Base-by-base conservation (phyloP, 1,140 invertebrate genomes). In the Tetramorium parvispinum region DNA sequence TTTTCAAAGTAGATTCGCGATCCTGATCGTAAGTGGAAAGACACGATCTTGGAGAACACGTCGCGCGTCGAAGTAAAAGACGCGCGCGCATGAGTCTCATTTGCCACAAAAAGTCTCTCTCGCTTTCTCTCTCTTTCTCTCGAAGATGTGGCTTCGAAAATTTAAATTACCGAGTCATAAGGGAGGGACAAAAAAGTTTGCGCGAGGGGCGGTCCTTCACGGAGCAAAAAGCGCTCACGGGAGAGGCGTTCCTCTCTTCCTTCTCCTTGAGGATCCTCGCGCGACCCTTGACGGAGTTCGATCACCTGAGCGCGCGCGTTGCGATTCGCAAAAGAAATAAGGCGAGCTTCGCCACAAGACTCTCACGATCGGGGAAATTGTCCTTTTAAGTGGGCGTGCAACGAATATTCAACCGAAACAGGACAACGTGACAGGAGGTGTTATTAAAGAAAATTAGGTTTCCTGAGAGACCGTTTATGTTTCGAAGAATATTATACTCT, bases 1-100 rank as follows among this genome's bases (percentile, higher is more conserved):
- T 87, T 89, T 90, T 79, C 79, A 51, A 87, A 87, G 77, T 76
- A 85, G 78, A 87, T 49, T 61, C 78, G 66, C 71, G 79, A 87
- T 87, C 65, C 40, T 24, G 63, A 75, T 68, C 40, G n/a, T 27
- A 24, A 32, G 32, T 46, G 87, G 55, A 88, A 61, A 63, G 16
- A 70, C 43, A 49, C 77, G 57, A 87, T 88, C 46, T 79, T 77
- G 71, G 37, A 63, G 79, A 88, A 27, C 71, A 55, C 85, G 79
- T 73, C 53, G 68, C 61, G 32, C 53, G 53, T 37, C 24, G 53
- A 73, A 73, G 24, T 46, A 73, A 73, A 73, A 59, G 21, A 55
- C 32, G n/a, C 65, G 21, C 65, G 21, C 46, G 53, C 37, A 51
- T 43, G 40, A 43, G 24, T 82, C 79, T 79, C 40, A 57, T 65